phyloP scores from a whole-genome alignment of 2,797 vertebrate species.

The Aeoliscus strigatus region DNA sequence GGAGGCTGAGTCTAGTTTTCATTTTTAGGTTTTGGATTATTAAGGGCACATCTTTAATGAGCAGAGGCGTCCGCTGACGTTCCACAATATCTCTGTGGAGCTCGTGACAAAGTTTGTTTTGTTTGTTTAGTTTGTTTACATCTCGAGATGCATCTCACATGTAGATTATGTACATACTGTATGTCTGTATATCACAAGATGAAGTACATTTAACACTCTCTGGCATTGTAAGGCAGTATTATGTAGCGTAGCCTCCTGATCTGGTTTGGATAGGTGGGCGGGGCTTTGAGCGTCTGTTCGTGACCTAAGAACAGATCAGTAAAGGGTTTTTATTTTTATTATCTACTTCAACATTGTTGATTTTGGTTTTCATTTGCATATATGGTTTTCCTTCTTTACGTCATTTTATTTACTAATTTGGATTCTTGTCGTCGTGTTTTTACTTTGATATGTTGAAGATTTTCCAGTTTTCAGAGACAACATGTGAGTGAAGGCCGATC shows the following conservation, averaged over 20 bases:
- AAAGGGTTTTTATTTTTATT: slow-evolving; percentile 40
- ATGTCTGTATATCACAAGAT: slow-evolving; percentile 61
- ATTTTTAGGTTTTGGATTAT: slow-evolving; percentile 40
- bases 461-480: slow-evolving; percentile 47
- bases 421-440: slow-evolving; percentile 48
- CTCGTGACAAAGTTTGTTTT: slow-evolving; percentile 17
- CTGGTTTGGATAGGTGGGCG: slow-evolving; percentile 14
- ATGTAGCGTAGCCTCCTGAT: slow-evolving; percentile 69
- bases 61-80: slow-evolving; percentile 22
- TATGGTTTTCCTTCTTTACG: slow-evolving; percentile 45
- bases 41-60: slow-evolving; percentile 41
- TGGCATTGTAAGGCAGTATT: slow-evolving; percentile 72
- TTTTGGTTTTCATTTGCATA: slow-evolving; percentile 57
- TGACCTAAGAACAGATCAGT: slow-evolving; percentile 44
- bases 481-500: slow-evolving; percentile 6
- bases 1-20: slow-evolving; percentile 47
- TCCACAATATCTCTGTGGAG: slow-evolving; percentile 22
- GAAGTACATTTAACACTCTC: slow-evolving; percentile 46
- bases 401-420: slow-evolving; percentile 64
- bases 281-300: neutral
- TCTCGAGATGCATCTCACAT: slow-evolving; percentile 32
- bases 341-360: slow-evolving; percentile 31
- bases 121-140: slow-evolving; percentile 4
- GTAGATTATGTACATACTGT: slow-evolving; percentile 72
- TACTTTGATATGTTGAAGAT: slow-evolving; percentile 44